Conservation (phyloP, 1,140 invertebrate species). For the Thereuonema tuberculata region DNA sequence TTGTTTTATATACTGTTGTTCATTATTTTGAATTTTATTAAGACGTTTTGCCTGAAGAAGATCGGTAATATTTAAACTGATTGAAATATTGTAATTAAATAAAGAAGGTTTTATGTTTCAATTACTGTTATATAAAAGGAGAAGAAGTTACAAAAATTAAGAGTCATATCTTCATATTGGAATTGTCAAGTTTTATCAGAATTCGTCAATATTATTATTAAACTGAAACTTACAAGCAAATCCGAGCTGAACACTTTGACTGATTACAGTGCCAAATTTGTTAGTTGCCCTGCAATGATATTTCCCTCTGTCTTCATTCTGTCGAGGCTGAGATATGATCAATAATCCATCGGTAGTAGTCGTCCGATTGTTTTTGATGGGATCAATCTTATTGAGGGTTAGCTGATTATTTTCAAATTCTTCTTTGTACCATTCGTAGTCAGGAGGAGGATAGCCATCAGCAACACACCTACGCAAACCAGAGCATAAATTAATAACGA, state of each 20-base stretch:
- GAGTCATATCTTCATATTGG: neutral
- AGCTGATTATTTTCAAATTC: constrained; percentile 63
- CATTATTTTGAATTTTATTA: too few species aligned
- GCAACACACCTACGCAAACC: constrained; percentile 50
- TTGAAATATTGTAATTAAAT: too few species aligned
- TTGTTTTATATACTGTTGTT: too few species aligned
- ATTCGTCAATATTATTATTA: neutral
- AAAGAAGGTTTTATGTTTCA: too few species aligned
- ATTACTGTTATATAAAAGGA: too few species aligned
- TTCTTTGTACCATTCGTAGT: constrained; percentile 84
- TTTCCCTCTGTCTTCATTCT: constrained; percentile 52
- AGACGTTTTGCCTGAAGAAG: too few species aligned
- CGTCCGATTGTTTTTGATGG: constrained; percentile 52
- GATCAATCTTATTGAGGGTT: constrained; percentile 56
- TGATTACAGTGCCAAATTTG: constrained; percentile 72
- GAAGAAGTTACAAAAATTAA: too few species aligned
- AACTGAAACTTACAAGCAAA: constrained; percentile 51
- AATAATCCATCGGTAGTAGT: constrained; percentile 81
- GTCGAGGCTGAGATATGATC: constrained; percentile 71
- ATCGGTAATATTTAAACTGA: too few species aligned
- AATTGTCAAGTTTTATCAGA: neutral
- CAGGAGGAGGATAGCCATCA: constrained; percentile 73
- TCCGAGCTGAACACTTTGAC: constrained; percentile 67
- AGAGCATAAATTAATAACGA: too few species aligned
- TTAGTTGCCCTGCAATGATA: constrained; percentile 88